Evolutionary conservation across 2,888 invertebrate genomes (phyloP).

Genomic region (Athripsodes cinereus): DNA sequence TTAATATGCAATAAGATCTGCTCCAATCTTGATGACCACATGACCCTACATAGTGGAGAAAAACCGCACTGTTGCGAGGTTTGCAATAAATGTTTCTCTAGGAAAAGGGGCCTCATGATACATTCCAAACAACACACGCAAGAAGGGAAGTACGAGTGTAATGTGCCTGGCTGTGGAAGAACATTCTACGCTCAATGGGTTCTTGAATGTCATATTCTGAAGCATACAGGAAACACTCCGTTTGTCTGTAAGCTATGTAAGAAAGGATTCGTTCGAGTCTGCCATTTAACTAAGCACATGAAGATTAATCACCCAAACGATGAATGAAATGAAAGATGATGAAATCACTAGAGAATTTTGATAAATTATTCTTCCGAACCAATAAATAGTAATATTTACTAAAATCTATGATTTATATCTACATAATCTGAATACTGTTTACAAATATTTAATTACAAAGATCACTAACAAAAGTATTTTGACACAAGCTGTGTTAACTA

Average conservation of each 20-base stretch:
- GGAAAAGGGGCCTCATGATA: slow-evolving; percentile 16
- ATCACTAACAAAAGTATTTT: no score
- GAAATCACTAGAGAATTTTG: no score
- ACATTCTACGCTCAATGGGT: slow-evolving; percentile 14
- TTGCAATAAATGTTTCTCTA: slow-evolving; percentile 19
- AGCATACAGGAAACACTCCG: slow-evolving; percentile 16
- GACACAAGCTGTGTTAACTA: no score
- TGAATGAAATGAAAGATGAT: no score
- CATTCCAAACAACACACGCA: slow-evolving; percentile 17
- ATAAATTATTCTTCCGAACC: no score
- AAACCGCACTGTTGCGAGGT: slow-evolving; percentile 16
- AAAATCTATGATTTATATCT: no score
- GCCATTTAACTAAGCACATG: slow-evolving; percentile 18
- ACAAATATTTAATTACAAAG: no score
- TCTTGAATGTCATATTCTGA: slow-evolving; percentile 15
- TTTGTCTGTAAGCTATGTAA: slow-evolving; percentile 14
- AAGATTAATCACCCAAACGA: slow-evolving; percentile 16
- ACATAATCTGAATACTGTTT: no score
- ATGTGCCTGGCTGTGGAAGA: slow-evolving; percentile 10
- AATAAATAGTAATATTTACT: no score
- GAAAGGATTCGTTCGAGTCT: slow-evolving; percentile 17
- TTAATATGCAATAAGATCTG: slow-evolving; percentile 14
- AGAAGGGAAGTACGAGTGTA: slow-evolving; percentile 10
- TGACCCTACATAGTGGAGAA: slow-evolving; percentile 22
- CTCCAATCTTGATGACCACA: slow-evolving; percentile 20